Evolutionary conservation across 92 coral and sea anemone species (phyloP), one percentile per base, ranked within the genome.

Genomic region (Umimayanthus kanabou): DNA sequence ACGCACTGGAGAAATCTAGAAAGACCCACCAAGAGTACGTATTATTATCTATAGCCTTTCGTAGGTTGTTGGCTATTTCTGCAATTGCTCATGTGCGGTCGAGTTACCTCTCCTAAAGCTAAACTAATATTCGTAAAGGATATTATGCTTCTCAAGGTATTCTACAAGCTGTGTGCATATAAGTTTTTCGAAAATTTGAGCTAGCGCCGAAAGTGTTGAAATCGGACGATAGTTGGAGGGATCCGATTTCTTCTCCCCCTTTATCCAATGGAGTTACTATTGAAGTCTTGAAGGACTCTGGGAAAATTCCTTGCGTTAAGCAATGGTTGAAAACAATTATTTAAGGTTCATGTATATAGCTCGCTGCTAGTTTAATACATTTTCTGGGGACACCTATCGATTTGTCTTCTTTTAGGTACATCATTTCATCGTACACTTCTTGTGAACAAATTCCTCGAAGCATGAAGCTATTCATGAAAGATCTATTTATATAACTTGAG

Each of bases 191-290:
- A 89, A 80, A 75, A 89, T 85, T 89, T 92, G 80, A n/a, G 90
- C 39, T 43, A 89, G 82, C 4, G 92, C 77, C 45, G 94, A 88
- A 57, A 91, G 79, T 71, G 91, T 92, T 69, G 90, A 85, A 61
- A 91, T 88, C 23, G 87, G 94, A 37, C 91, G 57, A 72, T 66
- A 88, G 76, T 88, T 88, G 37, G 80, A 77, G 18, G 88, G 85
- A 40, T 90, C 85, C 78, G 1, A 39, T 50, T 50, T 23, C 53
- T 25, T 74, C 33, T 20, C 91, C 89, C 23, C 89, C 86, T 82
- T 91, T 91, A 55, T 69, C 88, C 42, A 83, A 29, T 30, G 91
- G 89, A 49, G 91, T 91, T 33, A 88, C 89, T 83, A 85, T 89
- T 5, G 90, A 92, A 57, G 86, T 80, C 39, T 89, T 92, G 25